Base-by-base conservation (phyloP, 2,113 vertebrate genomes). In the Vicugna pacos region DNA sequence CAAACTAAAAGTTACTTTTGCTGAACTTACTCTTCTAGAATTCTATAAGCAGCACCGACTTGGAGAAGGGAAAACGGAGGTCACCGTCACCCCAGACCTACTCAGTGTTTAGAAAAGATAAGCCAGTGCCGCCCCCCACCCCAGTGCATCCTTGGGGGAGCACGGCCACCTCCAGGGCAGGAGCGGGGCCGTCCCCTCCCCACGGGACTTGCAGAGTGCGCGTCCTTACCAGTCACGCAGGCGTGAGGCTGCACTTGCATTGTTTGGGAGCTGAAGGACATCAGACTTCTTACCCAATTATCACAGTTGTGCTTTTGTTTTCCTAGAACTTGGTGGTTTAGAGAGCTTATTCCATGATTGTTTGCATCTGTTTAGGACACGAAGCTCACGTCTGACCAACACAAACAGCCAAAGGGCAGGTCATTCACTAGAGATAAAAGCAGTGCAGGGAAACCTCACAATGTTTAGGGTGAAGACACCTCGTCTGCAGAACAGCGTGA, bases 351-450 rank as follows among this genome's bases (percentile, higher is more conserved):
- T 92, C 96, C 84, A 64, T 58, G 96, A 58, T 6, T 73, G 62
- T 96, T 96, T 87, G 87, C 89, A 95, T 95, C 62, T 96, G 56
- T 67, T 84, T 76, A 95, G 96, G 50, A 93, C 58, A 73, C 2
- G 20, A 89, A 56, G 95, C 56, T 80, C 83, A 91, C 0, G 64
- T 91, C n/a, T 15, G 52, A 97, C 92, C 94, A 97, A 56, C 94
- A 62, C 0, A 30, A 93, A 76, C 32, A 89, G 94, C 24, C 94
- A 89, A 96, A 98, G 97, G 95, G 86, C 97, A 97, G 97, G 97
- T 93, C 94, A 79, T 0, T 80, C 94, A 3, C 64, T 26, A 79
- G 76, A 98, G 98, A 98, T 98, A 98, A 98, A 93, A 96, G 97
- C 96, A 92, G 94, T 90, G 22, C 16, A 65, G 95, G 96, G 58